Conservation (phyloP, 2,113 vertebrate genomes). For the Okapia johnstoni region DNA sequence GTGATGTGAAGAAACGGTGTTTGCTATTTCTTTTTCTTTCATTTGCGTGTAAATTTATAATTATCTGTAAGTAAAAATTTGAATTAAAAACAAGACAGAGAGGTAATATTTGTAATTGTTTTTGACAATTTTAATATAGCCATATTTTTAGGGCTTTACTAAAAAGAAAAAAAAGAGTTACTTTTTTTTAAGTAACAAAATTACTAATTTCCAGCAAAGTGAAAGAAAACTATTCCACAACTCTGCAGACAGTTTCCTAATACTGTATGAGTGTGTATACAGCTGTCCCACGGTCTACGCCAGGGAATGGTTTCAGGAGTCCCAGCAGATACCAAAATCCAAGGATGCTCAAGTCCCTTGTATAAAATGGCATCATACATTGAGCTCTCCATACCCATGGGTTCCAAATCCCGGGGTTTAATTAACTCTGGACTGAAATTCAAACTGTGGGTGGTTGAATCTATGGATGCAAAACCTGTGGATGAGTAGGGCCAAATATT, state of each 20-base stretch:
- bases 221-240: neutral
- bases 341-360: neutral
- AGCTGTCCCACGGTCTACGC: neutral
- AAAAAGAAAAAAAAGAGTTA: no score
- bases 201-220: neutral
- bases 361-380: neutral
- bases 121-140: neutral
- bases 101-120: neutral
- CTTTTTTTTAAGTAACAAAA: neutral
- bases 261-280: neutral
- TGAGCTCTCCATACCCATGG: neutral
- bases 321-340: neutral
- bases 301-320: neutral
- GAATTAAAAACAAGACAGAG: neutral
- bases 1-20: neutral
- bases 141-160: neutral
- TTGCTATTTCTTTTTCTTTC: neutral
- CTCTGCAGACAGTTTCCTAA: neutral
- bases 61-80: neutral
- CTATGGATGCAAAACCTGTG: neutral
- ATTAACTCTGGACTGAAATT: neutral
- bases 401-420: neutral
- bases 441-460: neutral
- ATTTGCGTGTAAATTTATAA: neutral
- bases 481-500: neutral